Percentiles rank a stretch among this genome's conserved stretches.
Conservation (phyloP, 2,888 invertebrate genomes). For the Caenorhabditis sp. region DNA sequence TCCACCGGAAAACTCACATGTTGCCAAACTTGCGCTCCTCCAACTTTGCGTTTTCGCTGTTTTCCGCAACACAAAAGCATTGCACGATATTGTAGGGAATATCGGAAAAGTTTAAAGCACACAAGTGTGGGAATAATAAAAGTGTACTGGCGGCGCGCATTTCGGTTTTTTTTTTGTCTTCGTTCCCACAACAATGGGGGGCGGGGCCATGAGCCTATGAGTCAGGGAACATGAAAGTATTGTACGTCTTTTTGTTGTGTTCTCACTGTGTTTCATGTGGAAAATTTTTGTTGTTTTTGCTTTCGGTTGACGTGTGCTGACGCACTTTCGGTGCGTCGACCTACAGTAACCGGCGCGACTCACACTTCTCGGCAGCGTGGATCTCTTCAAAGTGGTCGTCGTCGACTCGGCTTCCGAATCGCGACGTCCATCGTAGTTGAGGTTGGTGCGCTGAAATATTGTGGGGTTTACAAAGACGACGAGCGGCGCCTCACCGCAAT, state of each 20-base stretch:
- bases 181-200: conserved; percentile 46
- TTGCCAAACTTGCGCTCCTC: neutral
- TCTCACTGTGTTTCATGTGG: neutral
- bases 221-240: conserved; percentile 7
- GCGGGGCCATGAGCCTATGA: conserved; percentile 8
- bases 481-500: conserved; percentile 24
- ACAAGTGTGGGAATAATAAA: too few species aligned
- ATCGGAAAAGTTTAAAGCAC: too few species aligned
- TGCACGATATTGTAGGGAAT: neutral
- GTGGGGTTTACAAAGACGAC: neutral
- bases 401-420: conserved; percentile 48
- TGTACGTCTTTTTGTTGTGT: conserved; percentile 6
- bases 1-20: too few species aligned
- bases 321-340: neutral
- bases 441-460: conserved; percentile 38
- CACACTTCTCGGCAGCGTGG: conserved; percentile 56
- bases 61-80: conserved; percentile 33
- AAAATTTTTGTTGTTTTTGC: conserved; percentile 14
- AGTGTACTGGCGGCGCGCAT: too few species aligned
- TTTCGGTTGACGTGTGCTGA: neutral
- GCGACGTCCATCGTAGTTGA: conserved; percentile 44
- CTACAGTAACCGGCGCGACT: conserved; percentile 13
- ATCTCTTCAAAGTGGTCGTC: conserved; percentile 46
- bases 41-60: neutral
- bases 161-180: conserved; percentile 13